A percentile compares a stretch with the other conserved stretches of the same genome.
Conservation (phyloP, 1,140 invertebrate genomes). For the Agraylea sexmaculata region DNA sequence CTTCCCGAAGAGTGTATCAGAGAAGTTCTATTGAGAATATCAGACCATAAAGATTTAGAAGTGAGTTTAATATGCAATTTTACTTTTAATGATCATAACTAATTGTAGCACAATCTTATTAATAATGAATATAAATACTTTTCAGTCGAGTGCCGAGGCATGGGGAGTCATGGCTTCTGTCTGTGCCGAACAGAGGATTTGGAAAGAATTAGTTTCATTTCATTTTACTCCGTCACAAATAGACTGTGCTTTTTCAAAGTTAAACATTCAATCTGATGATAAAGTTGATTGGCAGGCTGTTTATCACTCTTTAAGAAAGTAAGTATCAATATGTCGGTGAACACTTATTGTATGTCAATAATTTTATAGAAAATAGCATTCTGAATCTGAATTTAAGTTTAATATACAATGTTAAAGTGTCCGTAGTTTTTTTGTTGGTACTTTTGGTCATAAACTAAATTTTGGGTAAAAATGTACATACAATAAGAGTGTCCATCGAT, state of each 20-base stretch:
- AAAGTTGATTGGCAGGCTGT: conserved; percentile 56
- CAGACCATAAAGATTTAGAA: conserved; percentile 84
- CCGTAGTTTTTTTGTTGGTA: too few species aligned
- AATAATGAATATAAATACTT: conserved; percentile 7
- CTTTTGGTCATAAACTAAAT: too few species aligned
- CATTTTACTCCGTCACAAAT: conserved; percentile 86
- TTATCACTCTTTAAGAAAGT: conserved; percentile 64
- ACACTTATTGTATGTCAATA: too few species aligned
- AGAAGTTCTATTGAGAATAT: conserved; percentile 78
- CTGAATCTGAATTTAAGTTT: too few species aligned
- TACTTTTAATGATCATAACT: background rate
- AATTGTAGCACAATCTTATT: conserved; percentile 3
- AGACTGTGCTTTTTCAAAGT: conserved; percentile 43
- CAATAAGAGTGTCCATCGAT: too few species aligned
- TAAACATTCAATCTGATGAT: conserved; percentile 27
- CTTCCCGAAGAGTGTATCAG: conserved; percentile 88
- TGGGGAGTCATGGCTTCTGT: conserved; percentile 65
- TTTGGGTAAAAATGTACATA: too few species aligned
- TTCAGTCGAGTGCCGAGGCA: conserved; percentile 42
- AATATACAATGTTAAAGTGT: too few species aligned
- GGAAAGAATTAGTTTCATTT: conserved; percentile 82
- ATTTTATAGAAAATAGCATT: too few species aligned
- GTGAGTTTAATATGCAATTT: conserved; percentile 27
- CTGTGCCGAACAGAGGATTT: conserved; percentile 79
- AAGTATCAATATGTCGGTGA: too few species aligned